Evolutionary conservation across 2,113 vertebrate genomes (phyloP).

Genomic region (Thunnus thynnus): DNA sequence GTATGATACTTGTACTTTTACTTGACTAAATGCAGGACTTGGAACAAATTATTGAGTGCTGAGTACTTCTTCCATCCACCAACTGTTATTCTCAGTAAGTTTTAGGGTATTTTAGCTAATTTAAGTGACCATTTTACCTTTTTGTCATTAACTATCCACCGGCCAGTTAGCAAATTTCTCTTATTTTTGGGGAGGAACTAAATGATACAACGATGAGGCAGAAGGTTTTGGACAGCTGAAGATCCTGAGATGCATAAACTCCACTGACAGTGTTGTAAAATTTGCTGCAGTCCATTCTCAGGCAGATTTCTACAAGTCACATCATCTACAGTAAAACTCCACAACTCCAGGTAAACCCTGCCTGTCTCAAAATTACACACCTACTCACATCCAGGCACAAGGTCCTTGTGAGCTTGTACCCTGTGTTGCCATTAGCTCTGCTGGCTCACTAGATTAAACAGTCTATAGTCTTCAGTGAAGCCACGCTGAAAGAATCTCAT

Average conservation of each 20-base stretch:
- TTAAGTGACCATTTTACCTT: neutral
- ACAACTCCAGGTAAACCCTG: neutral
- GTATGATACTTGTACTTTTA: neutral
- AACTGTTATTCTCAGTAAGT: neutral
- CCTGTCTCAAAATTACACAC: conserved; percentile 4
- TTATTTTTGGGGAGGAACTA: neutral
- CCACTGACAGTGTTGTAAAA: neutral
- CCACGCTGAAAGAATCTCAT: conserved; percentile 39
- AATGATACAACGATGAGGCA: neutral
- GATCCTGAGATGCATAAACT: neutral
- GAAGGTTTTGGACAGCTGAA: neutral
- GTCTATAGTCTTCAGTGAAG: conserved; percentile 40
- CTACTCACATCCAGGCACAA: neutral
- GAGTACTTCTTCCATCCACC: neutral
- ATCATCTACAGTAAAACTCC: conserved; percentile 37
- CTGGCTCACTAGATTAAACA: conserved; percentile 38
- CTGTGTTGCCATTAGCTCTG: conserved; percentile 27
- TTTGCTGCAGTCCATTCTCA: conserved; percentile 14
- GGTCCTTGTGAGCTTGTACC: neutral
- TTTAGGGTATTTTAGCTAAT: neutral
- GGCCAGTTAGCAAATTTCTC: neutral
- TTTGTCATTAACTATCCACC: no score
- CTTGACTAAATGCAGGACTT: neutral
- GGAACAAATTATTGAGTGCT: neutral
- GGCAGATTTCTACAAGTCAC: conserved; percentile 36